Evolutionary conservation across 2,797 vertebrate species (phyloP), one percentile per base, ranked within the genome.

Genomic region (Phrynocephalus vlangalii): DNA sequence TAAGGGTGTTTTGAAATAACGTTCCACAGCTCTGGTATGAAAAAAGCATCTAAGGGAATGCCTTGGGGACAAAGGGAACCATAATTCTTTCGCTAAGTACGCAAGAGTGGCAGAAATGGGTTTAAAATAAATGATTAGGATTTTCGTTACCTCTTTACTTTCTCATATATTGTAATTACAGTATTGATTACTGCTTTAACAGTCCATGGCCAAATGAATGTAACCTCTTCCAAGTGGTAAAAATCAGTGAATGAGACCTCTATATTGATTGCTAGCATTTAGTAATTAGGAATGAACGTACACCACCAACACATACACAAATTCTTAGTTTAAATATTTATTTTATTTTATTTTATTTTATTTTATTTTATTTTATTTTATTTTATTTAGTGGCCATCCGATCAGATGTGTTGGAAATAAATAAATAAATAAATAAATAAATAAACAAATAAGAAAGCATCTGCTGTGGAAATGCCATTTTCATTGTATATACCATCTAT

Each of bases 101-200:
- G 94, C 93, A 95, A 91, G 92, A 94, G 92, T 91, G 93, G 88
- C 92, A 95, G 93, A 95, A 96, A 97, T 92, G 95, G 95, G 88
- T 95, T 92, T 66, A 2, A 93, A 96, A 94, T 97, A 84, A 94
- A 44, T 88, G 90, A 88, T 15, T 84, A 80, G 81, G 26, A 92
- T 92, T 96, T 91, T 92, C 90, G 94, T 95, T 95, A 96, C 95
- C 95, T 95, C 94, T 95, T 96, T 97, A 88, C 90, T 95, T 96
- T 93, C 18, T 52, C 89, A 52, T 84, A 6, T 93, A 92, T 95
- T 96, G 92, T 96, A 97, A 98, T 97, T 97, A 96, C 96, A 96
- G 78, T 97, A 97, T 97, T 91, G 95, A 98, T 97, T 96, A 97
- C 93, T 92, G 95, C 94, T 96, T 95, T 97, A 96, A 96, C 97